phyloP scores from a whole-genome alignment of 2,113 vertebrate genomes.

The Lagopus muta region DNA sequence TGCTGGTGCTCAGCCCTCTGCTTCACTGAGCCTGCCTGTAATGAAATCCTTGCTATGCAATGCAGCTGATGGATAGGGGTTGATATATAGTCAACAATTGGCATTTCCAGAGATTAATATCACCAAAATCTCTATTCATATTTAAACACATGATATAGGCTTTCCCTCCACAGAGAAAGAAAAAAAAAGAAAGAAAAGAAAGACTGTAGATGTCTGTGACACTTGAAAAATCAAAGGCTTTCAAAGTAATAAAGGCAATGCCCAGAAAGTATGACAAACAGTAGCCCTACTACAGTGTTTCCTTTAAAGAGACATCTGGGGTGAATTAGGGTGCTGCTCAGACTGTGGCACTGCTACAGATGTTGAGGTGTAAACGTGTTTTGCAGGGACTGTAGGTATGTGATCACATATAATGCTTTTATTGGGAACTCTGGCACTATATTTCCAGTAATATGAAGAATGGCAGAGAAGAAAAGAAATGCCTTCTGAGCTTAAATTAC shows the following conservation, averaged over 20 bases:
- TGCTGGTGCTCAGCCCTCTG: not conserved
- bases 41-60: slow-evolving; percentile 29
- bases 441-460: slow-evolving; percentile 78
- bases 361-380: slow-evolving; percentile 77
- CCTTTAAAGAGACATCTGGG: slow-evolving; percentile 77
- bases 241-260: slow-evolving; percentile 33
- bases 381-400: slow-evolving; percentile 76
- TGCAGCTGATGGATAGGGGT: not conserved
- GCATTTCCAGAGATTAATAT: not conserved
- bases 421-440: slow-evolving; percentile 72
- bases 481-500: slow-evolving; percentile 81
- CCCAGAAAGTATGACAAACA: slow-evolving; percentile 53
- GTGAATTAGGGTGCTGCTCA: slow-evolving; percentile 75
- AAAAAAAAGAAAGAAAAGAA: not conserved
- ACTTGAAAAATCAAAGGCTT: slow-evolving; percentile 43
- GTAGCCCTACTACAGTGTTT: slow-evolving; percentile 64
- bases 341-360: slow-evolving; percentile 63
- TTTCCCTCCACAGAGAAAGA: not conserved
- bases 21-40: not conserved
- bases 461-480: slow-evolving; percentile 77
- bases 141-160: not conserved
- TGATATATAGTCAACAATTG: not conserved
- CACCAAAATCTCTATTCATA: slow-evolving; percentile 20
- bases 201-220: slow-evolving; percentile 2
- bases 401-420: slow-evolving; percentile 73